Evolutionary conservation across 2,888 invertebrate genomes (phyloP), one percentile per base, ranked within the genome.

Genomic region (Rhorus exstirpatorius): DNA sequence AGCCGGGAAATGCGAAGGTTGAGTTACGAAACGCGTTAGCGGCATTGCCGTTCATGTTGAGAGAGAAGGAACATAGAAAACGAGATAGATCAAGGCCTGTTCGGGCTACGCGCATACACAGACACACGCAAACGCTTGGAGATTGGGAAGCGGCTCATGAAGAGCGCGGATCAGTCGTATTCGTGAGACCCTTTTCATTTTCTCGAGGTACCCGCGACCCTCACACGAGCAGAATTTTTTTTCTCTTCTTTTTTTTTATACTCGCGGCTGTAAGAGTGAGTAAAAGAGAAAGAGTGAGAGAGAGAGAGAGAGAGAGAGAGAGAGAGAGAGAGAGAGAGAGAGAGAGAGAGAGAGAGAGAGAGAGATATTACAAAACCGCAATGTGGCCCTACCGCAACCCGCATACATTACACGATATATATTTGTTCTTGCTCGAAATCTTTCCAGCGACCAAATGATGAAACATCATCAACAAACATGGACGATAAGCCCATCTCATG

Each of bases 1-100:
- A 26, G 65, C 61, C 61, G 87, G 88, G 86, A 88, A 87, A 88
- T 84, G 86, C 88, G 91, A 91, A 90, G 91, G 89, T 90, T 89
- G 87, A 85, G 87, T 91, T 90, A 91, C 89, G 89, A 91, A 91
- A 90, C 86, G 86, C 87, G 84, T 83, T 86, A 79, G 79, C 78
- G 87, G 86, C 88, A 88, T 88, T 88, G 88, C 88, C 89, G 87
- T 21, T 65, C 17, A 44, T 44, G 35, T 55, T 58, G 10, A 17
- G 35, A 74, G 14, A 53, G 71, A 55, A 53, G 67, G 60, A 31
- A 35, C 26, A 31, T 10, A 44, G 7, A 55, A 4, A 68, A 31
- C 72, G 60, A 67, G 81, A 65, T 63, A 65, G 61, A 55, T 53
- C 44, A 68, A 72, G 67, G 67, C 24, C 65, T 58, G 60, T 31